Base-by-base conservation (phyloP, 2,113 vertebrate species). In the Ifrita kowaldi region DNA sequence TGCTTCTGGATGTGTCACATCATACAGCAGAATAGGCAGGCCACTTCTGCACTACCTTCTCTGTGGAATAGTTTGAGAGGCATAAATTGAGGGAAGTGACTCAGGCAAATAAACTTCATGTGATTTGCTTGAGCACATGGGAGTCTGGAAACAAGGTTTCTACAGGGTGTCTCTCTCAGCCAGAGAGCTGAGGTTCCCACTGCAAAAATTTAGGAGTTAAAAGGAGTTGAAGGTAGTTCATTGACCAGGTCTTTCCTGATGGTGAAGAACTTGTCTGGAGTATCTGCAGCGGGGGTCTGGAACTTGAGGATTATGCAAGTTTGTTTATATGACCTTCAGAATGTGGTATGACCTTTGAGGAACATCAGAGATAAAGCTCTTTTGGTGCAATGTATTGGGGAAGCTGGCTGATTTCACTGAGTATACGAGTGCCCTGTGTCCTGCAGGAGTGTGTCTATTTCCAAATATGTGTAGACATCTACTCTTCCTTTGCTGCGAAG, bases 351-450 rank as follows among this genome's bases (percentile, higher is more conserved):
- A n/a, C 26, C 21, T 65, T 53, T 69, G 70, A 83, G 44, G 57
- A 60, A 37, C 50, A 44, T 65, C 16, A 47, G 53, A 76, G 53
- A 56, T 50, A 35, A 79, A 94, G 30, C 10, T 76, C 55, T 69
- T 79, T 19, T 37, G 52, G 26, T 88, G 24, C 32, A 50, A 77
- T 37, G 33, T 55, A 3, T 6, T 74, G 55, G 37, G 39, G 67
- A 83, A 79, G 11, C 14, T 33, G n/a, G 35, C 10, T n/a, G 55
- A 55, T 62, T 62, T 80, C 37, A 24, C 49, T 47, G 33, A 68
- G 4, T 41, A 2, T 10, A 7, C 0, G 0, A 52, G 53, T 35
- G n/a, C 46, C 19, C 33, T 55, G 7, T 9, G 9, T 57, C 42
- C 55, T 10, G 1, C n/a, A 50, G 75, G 46, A 83, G 12, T 28